Base-by-base conservation (phyloP, 2,888 invertebrate species). In the Tenthredo notha region DNA sequence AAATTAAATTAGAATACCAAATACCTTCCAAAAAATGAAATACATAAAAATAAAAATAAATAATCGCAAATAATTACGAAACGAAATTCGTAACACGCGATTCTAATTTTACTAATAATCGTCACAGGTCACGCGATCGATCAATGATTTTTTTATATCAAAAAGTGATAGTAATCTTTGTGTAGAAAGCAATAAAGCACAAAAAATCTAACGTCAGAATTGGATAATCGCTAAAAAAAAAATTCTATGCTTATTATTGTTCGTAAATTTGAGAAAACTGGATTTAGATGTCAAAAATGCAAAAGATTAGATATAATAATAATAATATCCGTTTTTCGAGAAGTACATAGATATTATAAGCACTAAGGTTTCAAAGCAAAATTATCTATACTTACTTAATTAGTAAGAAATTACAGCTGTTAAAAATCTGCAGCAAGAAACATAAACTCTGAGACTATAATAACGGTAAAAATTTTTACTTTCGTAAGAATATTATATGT, bases 381-480 rank as follows among this genome's bases (percentile, higher is more conserved):
- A 67, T 67, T 67, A 70, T 54, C 54, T 70, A 29, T 70, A 29
- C 15, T 29, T 74, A 43, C 3, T n/a, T 77, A 54, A 18, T 77
- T n/a, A 54, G 77, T 37, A 77, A 50, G 15, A 75, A 21, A 47
- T 43, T 75, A 21, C 12, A 43, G 6, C 1, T 21, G n/a, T 43
- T n/a, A 75, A 47, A 12, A 75, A 12, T 1, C 47, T 61, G 12
- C 21, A 3, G 12, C 21, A 3, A n/a, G 43, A 5, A 75, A 75
- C 43, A 37, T 7, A 47, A 75, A n/a, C 47, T 75, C 75, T 21
- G 47, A 12, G 12, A 33, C 37, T 29, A 9, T 54, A 54, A 29
- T 77, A 54, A 77, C 77, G 29, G 77, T 54, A 18, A 7, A 33
- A 77, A 77, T 77, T 50, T 77, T 54, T 77, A 47, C 33, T 75